Evolutionary conservation across 2,797 vertebrate species (phyloP), one percentile per base, ranked within the genome.

Genomic region (Oreochromis grahami): DNA sequence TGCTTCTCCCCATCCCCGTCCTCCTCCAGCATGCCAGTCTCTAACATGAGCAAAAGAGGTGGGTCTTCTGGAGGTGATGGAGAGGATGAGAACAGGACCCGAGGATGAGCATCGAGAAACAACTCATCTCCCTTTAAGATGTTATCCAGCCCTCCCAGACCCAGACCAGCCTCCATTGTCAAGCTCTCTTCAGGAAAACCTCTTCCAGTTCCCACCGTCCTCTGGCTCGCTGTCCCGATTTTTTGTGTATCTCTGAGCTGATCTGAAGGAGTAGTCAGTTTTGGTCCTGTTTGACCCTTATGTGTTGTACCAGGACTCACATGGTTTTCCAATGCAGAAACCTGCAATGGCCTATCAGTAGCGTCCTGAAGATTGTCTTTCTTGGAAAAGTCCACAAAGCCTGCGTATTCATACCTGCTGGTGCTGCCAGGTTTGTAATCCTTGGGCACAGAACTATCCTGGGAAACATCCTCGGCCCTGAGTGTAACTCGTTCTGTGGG

Each of bases 81-180:
- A 6, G 96, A 96, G 0, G 96, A 77, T 0, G 96, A 96, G 89
- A 97, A 96, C 60, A 97, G 82, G 15, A 97, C 96, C 21, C 97
- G 92, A 0, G 97, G 97, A 53, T 97, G 96, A 1, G 95, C 89
- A 1, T 96, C 95, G 88, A 97, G 87, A 82, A 97, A 95, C 91
- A 96, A 86, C 48, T 96, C 94, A 17, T 95, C 95, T 56, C 92
- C 92, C 10, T 92, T 93, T 4, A 93, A 84, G 56, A 95, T 14
- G 48, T 29, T 63, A 74, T 92, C 90, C 58, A 90, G 60, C 14
- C 79, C 87, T 7, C 84, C 88, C 9, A 87, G 76, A 70, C 86
- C 89, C 50, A 86, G 76, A 38, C 79, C 86, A 3, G 77, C 82
- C 45, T 88, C 91, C 36, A 74, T 3, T 58, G 43, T 80, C 51